Evolutionary conservation across 1,140 invertebrate species (phyloP), one percentile per base, ranked within the genome.

Genomic region (Drosophila novamexicana): DNA sequence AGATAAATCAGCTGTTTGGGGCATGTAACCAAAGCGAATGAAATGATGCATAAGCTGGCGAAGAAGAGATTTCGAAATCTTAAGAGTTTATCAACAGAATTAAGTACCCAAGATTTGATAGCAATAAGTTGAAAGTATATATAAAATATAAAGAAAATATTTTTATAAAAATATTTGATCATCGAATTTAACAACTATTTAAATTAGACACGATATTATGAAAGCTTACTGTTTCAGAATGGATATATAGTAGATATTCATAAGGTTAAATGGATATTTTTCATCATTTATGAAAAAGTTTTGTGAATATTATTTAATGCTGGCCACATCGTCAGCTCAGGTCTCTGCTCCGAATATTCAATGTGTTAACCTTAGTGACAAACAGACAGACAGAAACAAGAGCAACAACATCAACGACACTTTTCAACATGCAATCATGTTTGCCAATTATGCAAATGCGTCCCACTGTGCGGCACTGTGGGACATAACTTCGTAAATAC

Each of bases 391-490:
- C 22, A 29, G 22, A 7, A 18, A 39, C 45, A 22, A 8, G 6
- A 50, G 50, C 16, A 16, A 14, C 32, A 8, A 50, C 36, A 53
- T 34, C 8, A 9, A 39, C 12, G 47, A 37, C 42, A 47, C 22
- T 57, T 18, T 32, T 40, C 52, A 22, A 63, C 64, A 59, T 64
- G 66, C 75, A 81, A 82, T 80, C 83, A 88, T 83, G 84, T 82
- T 83, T 79, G 79, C 68, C 83, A 89, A 88, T 88, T 88, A 88
- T 88, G 83, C 84, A 88, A 88, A 88, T 88, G 73, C 67, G 74
- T 49, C 77, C 81, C 84, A 89, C 85, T 90, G 84, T 89, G 79
- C 83, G 40, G 78, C 80, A 84, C 84, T 64, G 84, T 88, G 84
- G 84, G 75, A 67, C 84, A 78, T 80, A 84, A 61, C 84, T 77